phyloP scores from a whole-genome alignment of 2,113 vertebrate genomes.

The Sula dactylatra region DNA sequence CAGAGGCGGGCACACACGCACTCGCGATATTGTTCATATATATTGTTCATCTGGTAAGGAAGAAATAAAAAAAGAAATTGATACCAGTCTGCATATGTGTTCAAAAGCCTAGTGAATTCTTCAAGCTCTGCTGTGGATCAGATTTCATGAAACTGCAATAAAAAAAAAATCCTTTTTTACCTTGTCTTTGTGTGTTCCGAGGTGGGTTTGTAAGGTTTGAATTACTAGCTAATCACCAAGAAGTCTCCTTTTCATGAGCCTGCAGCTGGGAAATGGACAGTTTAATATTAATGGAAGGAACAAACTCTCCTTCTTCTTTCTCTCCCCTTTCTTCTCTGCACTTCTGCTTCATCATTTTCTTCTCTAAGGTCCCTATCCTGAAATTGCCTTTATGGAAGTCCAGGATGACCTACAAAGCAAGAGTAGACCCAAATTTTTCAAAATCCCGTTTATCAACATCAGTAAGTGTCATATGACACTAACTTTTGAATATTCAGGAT shows the following conservation, averaged over 20 bases:
- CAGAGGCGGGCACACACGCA: too few species aligned
- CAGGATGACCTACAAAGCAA: neutral
- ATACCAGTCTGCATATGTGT: conserved; percentile 52
- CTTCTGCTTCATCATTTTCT: neutral
- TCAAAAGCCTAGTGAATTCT: conserved; percentile 70
- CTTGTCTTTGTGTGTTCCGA: conserved; percentile 39
- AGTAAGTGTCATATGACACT: neutral
- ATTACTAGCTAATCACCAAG: conserved; percentile 56
- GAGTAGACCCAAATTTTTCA: neutral
- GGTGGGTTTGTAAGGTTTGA: conserved; percentile 50
- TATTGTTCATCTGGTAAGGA: conserved; percentile 66
- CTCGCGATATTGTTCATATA: conserved; percentile 1
- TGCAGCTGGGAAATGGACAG: conserved; percentile 50
- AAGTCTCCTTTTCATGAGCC: conserved; percentile 54
- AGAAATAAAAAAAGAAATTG: conserved; percentile 55
- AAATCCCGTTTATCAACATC: neutral
- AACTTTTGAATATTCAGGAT: neutral
- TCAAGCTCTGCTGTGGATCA: conserved; percentile 61
- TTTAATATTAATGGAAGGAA: conserved; percentile 55
- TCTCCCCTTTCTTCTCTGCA: neutral
- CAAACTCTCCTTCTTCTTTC: conserved; percentile 32
- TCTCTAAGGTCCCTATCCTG: neutral
- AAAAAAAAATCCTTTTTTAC: conserved; percentile 58
- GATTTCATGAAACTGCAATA: conserved; percentile 64
- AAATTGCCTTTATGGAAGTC: neutral